These are phyloP conservation scores for Hippasteria phrygiana DNA, from an alignment of 53 echinoderm and acorn worm species.

Conservation along the genomic window DNA sequence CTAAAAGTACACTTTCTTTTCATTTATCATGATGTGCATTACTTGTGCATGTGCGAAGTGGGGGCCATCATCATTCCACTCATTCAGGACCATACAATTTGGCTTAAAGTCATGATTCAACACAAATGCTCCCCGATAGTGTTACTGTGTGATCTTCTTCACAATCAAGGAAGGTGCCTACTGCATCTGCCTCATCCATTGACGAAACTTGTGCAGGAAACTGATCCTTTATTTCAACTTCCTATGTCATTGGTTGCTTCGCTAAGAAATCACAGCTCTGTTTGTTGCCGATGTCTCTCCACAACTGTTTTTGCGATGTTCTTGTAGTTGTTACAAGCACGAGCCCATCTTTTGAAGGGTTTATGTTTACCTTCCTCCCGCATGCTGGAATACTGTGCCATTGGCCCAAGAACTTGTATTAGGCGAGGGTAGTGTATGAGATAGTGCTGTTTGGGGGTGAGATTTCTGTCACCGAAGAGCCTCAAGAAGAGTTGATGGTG, in stretches of 20 bases:
- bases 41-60: background rate
- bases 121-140: background rate
- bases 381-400: constrained; percentile 52
- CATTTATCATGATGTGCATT: background rate
- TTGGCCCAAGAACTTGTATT: constrained; percentile 35
- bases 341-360: constrained; percentile 61
- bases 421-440: constrained; percentile 59
- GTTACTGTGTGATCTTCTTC: background rate
- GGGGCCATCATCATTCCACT: constrained; percentile 54
- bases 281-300: constrained; percentile 58
- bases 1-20: background rate
- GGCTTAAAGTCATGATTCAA: constrained; percentile 32
- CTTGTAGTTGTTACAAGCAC: constrained; percentile 51
- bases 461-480: constrained; percentile 28
- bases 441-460: constrained; percentile 74
- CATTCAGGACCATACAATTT: constrained; percentile 41
- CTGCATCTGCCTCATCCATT: background rate
- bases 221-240: constrained; percentile 35
- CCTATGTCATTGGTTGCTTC: background rate
- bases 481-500: constrained; percentile 57
- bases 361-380: constrained; percentile 65
- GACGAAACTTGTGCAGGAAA: constrained; percentile 18
- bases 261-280: background rate
- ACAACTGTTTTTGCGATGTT: constrained; percentile 67
- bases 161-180: constrained; percentile 14